Evolutionary conservation across 2,888 invertebrate species (phyloP).

Genomic region (Griposia aprilina): DNA sequence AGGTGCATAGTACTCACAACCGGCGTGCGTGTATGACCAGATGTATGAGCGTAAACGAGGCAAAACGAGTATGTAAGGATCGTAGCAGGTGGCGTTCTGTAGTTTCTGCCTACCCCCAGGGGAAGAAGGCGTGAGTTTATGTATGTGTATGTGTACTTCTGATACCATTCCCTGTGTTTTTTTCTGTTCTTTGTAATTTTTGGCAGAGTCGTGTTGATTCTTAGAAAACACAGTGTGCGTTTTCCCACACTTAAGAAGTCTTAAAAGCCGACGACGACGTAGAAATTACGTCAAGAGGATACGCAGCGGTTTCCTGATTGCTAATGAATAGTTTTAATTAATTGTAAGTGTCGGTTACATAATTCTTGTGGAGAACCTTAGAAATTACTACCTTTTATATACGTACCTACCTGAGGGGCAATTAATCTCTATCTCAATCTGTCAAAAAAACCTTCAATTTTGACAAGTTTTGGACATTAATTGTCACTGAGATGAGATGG

Average conservation of each 20-base stretch:
- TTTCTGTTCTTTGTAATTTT: not conserved
- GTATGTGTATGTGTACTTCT: too few relatives aligned
- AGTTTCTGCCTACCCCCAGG: too few relatives aligned
- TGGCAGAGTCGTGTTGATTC: not conserved
- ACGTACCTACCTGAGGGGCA: not conserved
- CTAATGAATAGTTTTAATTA: not conserved
- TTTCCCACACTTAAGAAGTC: slow-evolving; percentile 22
- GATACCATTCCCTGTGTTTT: not conserved
- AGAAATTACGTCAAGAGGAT: not conserved
- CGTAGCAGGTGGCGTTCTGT: too few relatives aligned
- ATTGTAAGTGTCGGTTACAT: not conserved
- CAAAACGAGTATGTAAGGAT: too few relatives aligned
- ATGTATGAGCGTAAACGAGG: too few relatives aligned
- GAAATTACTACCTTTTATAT: not conserved
- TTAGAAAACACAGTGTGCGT: not conserved
- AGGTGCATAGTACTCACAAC: too few relatives aligned
- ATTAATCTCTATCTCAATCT: not conserved
- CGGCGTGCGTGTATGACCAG: too few relatives aligned
- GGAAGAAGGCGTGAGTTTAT: too few relatives aligned
- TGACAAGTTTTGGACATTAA: not conserved
- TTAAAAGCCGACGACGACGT: not conserved
- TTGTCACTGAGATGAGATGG: too few relatives aligned
- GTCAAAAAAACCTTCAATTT: not conserved
- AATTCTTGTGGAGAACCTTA: not conserved
- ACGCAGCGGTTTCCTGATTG: not conserved